These are phyloP conservation scores for Drosophila longiperda DNA, from an alignment of 2,888 invertebrate species.

Conservation along the genomic window DNA sequence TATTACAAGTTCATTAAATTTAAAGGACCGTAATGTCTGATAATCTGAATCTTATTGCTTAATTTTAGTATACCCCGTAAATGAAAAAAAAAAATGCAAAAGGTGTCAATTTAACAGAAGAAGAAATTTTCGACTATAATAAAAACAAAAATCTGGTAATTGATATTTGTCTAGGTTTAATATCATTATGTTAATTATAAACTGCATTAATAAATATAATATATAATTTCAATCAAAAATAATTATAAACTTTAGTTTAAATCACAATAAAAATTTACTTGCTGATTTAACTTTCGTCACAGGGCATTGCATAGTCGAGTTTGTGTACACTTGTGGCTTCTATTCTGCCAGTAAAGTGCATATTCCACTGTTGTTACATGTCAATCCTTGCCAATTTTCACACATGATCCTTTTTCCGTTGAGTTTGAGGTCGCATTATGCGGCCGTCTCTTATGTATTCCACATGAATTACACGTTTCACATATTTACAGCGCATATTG, in stretches of 20 bases:
- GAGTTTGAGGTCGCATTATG: constrained; percentile 25
- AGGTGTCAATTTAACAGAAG: background rate
- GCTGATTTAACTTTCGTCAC: background rate
- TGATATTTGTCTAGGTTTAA: background rate
- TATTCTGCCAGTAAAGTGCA: background rate
- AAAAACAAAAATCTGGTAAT: background rate
- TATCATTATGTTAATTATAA: background rate
- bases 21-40: constrained; percentile 2
- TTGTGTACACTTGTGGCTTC: background rate
- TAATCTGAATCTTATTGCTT: background rate
- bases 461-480: constrained; percentile 51
- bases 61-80: background rate
- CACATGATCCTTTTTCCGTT: constrained; percentile 4
- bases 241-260: background rate
- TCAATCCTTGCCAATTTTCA: constrained; percentile 23
- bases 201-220: background rate
- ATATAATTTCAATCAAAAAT: background rate
- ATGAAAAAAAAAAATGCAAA: background rate
- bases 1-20: constrained; percentile 28
- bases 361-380: constrained; percentile 13
- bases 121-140: background rate
- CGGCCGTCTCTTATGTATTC: constrained; percentile 36
- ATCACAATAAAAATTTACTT: background rate
- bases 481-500: constrained; percentile 57
- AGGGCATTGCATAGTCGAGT: constrained; percentile 1